Conservation (phyloP, 2,113 vertebrate genomes). For the Eudyptes chrysolophus region DNA sequence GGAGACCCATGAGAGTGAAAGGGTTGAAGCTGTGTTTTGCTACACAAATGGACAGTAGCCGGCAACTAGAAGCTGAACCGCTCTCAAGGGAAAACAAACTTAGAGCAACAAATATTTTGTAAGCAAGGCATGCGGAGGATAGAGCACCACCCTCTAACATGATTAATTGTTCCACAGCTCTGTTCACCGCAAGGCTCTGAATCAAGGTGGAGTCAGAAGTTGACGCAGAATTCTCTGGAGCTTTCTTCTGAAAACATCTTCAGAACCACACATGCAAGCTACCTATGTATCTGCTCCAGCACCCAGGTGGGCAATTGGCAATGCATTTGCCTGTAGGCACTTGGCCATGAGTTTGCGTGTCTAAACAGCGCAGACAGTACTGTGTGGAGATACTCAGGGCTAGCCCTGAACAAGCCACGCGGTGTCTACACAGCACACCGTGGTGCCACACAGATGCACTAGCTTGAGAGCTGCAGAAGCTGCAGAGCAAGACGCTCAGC, state of each 20-base stretch:
- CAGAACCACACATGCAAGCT: background rate
- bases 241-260: background rate
- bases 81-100: background rate
- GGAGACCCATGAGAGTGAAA: background rate
- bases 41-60: background rate
- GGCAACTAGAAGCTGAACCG: background rate
- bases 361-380: background rate
- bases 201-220: background rate
- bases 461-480: background rate
- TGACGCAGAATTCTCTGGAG: background rate
- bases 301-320: background rate
- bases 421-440: fast-evolving
- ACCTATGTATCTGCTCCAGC: background rate
- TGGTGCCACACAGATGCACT: background rate
- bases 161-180: background rate
- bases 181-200: background rate
- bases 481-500: background rate
- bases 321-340: background rate
- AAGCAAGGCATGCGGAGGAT: background rate
- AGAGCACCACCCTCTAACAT: background rate
- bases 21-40: background rate
- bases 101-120: background rate
- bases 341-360: background rate
- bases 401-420: background rate
- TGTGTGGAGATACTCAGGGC: fast-evolving